These are phyloP conservation scores for Pseudochirops corinnae DNA, from an alignment of 2,797 vertebrate species.

Conservation along the genomic window DNA sequence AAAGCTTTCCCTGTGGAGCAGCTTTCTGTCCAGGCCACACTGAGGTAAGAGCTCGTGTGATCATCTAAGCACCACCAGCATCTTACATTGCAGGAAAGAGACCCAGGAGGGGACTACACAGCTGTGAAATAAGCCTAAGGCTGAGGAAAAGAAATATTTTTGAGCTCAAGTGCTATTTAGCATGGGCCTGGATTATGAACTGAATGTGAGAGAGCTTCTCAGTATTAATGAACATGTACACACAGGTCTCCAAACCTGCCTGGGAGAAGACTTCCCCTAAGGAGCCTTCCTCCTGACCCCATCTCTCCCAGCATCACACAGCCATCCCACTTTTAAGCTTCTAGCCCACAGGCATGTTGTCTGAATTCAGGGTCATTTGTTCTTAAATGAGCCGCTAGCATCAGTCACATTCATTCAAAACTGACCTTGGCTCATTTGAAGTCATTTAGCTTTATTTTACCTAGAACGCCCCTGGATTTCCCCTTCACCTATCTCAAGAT, in stretches of 20 bases:
- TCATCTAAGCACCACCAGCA: neutral
- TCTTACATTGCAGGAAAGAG: neutral
- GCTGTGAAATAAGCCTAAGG: neutral
- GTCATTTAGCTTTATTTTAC: neutral
- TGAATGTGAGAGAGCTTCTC: neutral
- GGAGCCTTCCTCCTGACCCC: neutral
- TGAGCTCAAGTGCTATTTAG: neutral
- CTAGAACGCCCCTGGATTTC: neutral
- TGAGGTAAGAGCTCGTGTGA: conserved; percentile 78
- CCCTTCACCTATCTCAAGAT: conserved; percentile 11
- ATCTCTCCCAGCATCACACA: neutral
- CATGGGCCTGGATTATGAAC: neutral
- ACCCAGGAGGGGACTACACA: neutral
- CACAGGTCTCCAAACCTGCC: neutral
- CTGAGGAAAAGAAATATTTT: neutral
- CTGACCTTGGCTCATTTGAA: neutral
- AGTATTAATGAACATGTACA: neutral
- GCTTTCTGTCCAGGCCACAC: conserved; percentile 80
- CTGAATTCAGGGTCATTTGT: neutral
- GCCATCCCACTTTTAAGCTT: neutral
- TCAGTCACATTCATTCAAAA: neutral
- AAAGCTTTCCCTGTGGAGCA: conserved; percentile 80
- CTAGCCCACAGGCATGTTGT: neutral
- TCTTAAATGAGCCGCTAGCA: neutral
- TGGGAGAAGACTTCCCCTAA: neutral